Percentiles rank a stretch among this genome's conserved stretches.
Conservation (phyloP, 2,888 invertebrate genomes). For the Drosophila neotestacea region DNA sequence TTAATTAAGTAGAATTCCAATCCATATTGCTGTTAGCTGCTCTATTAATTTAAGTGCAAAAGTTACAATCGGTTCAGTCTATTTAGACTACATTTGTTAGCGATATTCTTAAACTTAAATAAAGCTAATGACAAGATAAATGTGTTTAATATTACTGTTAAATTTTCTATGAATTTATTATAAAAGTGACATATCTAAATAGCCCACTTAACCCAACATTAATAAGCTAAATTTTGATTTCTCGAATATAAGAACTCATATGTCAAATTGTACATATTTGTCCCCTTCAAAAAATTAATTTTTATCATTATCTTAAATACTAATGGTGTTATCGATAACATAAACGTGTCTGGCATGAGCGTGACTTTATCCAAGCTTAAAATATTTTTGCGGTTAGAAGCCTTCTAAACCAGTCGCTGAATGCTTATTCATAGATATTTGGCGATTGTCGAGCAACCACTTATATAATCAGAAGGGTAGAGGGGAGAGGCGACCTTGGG, state of each 20-base stretch:
- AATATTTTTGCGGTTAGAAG: slow-evolving; percentile 43
- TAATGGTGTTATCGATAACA: slow-evolving; percentile 34
- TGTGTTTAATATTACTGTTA: slow-evolving; percentile 8
- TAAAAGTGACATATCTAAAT: too few relatives aligned
- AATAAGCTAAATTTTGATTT: too few relatives aligned
- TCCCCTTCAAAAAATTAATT: too few relatives aligned
- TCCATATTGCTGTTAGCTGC: neutral
- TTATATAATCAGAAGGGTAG: slow-evolving; percentile 29
- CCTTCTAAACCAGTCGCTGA: slow-evolving; percentile 56
- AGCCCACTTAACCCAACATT: too few relatives aligned
- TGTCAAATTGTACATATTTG: too few relatives aligned
- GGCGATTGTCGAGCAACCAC: slow-evolving; percentile 46
- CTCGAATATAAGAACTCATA: too few relatives aligned
- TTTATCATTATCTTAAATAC: too few relatives aligned
- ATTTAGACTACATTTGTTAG: neutral
- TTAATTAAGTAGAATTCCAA: too few relatives aligned
- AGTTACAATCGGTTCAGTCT: neutral
- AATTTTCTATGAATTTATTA: too few relatives aligned
- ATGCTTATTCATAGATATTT: slow-evolving; percentile 6
- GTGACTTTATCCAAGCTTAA: slow-evolving; percentile 52
- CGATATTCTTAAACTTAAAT: neutral
- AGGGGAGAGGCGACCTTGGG: slow-evolving; percentile 53
- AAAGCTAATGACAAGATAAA: slow-evolving; percentile 34
- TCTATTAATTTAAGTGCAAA: neutral
- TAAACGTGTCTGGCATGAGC: slow-evolving; percentile 32